phyloP scores from a whole-genome alignment of 1,140 invertebrate species.

The Phymorhynchus buccinoides region DNA sequence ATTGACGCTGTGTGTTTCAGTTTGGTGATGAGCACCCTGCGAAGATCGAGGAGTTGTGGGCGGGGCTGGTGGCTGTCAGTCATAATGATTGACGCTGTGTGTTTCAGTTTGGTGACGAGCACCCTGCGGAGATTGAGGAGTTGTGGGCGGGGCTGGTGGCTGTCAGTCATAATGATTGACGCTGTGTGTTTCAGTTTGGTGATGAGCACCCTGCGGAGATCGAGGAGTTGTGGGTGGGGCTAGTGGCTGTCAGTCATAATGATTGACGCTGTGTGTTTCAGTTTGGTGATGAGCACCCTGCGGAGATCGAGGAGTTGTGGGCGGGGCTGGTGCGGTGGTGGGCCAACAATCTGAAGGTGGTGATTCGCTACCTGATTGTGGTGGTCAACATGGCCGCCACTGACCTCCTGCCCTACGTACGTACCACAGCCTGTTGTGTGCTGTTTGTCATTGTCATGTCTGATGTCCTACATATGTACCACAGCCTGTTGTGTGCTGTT shows the following conservation, averaged over 20 bases:
- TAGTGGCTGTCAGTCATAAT: too few relatives aligned
- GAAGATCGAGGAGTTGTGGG: constrained; percentile 96
- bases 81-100: too few relatives aligned
- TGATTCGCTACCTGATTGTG: constrained; percentile 97
- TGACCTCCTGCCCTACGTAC: constrained; percentile 90
- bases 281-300: constrained; percentile 95
- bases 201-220: constrained; percentile 96
- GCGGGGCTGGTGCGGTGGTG: constrained; percentile 94
- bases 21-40: constrained; percentile 95
- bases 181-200: constrained; percentile 82
- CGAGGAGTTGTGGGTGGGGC: constrained; percentile 94
- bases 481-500: too few relatives aligned
- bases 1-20: constrained; percentile 76
- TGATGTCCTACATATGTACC: too few relatives aligned
- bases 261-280: constrained; percentile 74
- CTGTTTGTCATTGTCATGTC: too few relatives aligned
- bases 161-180: too few relatives aligned
- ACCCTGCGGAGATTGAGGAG: constrained; percentile 94
- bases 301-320: constrained; percentile 97
- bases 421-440: too few relatives aligned
- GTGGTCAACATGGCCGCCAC: constrained; percentile 95
- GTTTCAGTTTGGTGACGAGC: constrained; percentile 91
- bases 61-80: constrained; percentile 92
- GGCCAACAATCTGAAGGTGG: constrained; percentile 97
- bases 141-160: too few relatives aligned